Base-by-base conservation (phyloP, 2,797 vertebrate genomes). In the Alca torda region DNA sequence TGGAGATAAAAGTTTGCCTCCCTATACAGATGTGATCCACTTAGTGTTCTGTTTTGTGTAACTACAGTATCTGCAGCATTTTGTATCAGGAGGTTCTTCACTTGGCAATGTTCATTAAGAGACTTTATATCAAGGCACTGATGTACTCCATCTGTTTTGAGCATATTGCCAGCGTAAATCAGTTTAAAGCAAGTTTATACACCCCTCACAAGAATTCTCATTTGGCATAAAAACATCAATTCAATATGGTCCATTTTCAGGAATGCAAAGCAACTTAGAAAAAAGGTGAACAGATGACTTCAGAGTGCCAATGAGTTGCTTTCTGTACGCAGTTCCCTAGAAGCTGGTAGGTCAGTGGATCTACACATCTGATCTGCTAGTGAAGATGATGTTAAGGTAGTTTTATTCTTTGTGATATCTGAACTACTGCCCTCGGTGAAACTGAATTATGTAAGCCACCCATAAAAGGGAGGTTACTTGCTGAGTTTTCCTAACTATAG, bases 71-170 rank as follows among this genome's bases (percentile, higher is more conserved):
- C 80, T 73, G 70, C 90, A 90, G 56, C 26, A 8, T 33, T 77
- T 70, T 68, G 21, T 89, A 56, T 67, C 37, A 16, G 43, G 59
- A 43, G 17, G 25, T 65, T 87, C 86, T 94, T 83, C 35, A 37
- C 78, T 67, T 89, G 81, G 81, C 69, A 87, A 13, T 15, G 48
- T 31, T 92, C 60, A 48, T 95, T 78, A 92, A 81, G 78, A 91
- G 91, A 43, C 43, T 90, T 87, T 19, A 10, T 33, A 53, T 77
- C 43, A 70, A 79, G 51, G 78, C 90, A 64, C 72, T 83, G 92
- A 89, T 50, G 92, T 33, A 69, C 56, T 92, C 93, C 96, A 95
- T 93, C 95, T 96, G 95, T 68, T 95, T 85, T 11, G 78, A 94
- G 60, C 93, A 93, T 65, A 93, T n/a, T 97, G 94, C 56, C 16